phyloP scores from a whole-genome alignment of 2,888 invertebrate genomes.

The Lepidocyrtinus sp. region DNA sequence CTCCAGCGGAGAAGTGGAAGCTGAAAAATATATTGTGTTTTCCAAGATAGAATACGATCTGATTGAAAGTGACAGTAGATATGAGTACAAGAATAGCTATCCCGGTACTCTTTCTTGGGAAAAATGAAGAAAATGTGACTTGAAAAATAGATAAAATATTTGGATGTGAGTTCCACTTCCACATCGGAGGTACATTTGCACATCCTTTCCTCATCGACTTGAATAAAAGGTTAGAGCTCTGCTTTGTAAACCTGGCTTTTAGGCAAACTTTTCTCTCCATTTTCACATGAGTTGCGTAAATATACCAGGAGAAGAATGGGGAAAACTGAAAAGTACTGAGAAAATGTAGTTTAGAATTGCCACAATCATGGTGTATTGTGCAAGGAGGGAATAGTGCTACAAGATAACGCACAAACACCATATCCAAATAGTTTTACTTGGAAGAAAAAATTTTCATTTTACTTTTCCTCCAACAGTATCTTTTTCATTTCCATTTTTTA shows the following conservation, averaged over 20 bases:
- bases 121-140: constrained; percentile 6
- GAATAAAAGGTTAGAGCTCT: not conserved
- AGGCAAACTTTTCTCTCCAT: not conserved
- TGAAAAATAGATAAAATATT: constrained; percentile 19
- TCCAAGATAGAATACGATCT: constrained; percentile 26
- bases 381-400: constrained; percentile 1
- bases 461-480: not conserved
- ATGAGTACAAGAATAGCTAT: constrained; percentile 18
- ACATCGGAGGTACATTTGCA: not conserved
- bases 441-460: constrained; percentile 16
- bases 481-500: not conserved
- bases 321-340: not conserved
- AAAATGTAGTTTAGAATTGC: constrained; percentile 16
- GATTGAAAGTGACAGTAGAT: constrained; percentile 49
- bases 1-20: constrained; percentile 5
- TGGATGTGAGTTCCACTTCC: constrained; percentile 18
- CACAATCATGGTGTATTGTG: constrained; percentile 2
- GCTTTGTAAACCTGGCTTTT: not conserved
- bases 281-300: constrained; percentile 4
- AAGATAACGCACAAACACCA: constrained; percentile 5
- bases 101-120: not conserved
- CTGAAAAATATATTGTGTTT: not conserved
- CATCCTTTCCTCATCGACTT: not conserved
- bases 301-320: not conserved
- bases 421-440: not conserved